phyloP scores from a whole-genome alignment of 2,888 invertebrate species.

The Pogonocherus hispidulus region DNA sequence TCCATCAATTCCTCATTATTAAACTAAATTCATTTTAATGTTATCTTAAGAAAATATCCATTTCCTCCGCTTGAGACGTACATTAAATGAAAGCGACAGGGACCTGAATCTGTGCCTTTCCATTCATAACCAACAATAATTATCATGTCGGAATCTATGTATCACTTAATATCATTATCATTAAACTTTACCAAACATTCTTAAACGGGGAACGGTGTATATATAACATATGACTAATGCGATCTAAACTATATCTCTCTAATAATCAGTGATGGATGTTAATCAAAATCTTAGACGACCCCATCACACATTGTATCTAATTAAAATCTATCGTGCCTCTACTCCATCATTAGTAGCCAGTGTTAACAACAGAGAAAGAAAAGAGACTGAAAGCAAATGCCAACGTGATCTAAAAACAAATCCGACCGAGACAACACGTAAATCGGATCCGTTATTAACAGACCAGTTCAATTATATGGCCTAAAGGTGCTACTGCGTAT shows the following conservation, averaged over 20 bases:
- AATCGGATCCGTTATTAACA: slow-evolving; percentile 40
- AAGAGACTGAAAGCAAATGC: slow-evolving; percentile 23
- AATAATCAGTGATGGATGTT: slow-evolving; percentile 7
- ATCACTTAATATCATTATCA: neutral
- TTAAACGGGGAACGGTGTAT: too few species aligned
- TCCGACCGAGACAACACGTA: slow-evolving; percentile 32
- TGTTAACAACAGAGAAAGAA: slow-evolving; percentile 12
- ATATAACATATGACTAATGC: neutral
- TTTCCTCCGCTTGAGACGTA: neutral
- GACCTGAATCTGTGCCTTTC: slow-evolving; percentile 3
- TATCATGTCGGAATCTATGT: neutral
- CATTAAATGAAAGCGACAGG: slow-evolving; percentile 7
- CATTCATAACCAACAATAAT: slow-evolving; percentile 3
- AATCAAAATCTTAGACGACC: slow-evolving; percentile 6
- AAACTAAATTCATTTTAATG: too few species aligned
- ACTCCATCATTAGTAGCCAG: slow-evolving; percentile 1
- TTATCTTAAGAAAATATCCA: neutral
- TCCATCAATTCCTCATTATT: too few species aligned
- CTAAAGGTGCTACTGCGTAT: slow-evolving; percentile 46
- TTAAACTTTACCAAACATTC: slow-evolving; percentile 2
- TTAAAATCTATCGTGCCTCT: slow-evolving; percentile 11
- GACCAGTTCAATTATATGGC: slow-evolving; percentile 45
- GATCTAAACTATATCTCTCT: slow-evolving; percentile 3
- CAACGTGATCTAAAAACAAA: slow-evolving; percentile 33
- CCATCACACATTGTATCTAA: slow-evolving; percentile 10